Evolutionary conservation across 2,797 vertebrate genomes (phyloP).

Genomic region (Lycodopsis pacificus): DNA sequence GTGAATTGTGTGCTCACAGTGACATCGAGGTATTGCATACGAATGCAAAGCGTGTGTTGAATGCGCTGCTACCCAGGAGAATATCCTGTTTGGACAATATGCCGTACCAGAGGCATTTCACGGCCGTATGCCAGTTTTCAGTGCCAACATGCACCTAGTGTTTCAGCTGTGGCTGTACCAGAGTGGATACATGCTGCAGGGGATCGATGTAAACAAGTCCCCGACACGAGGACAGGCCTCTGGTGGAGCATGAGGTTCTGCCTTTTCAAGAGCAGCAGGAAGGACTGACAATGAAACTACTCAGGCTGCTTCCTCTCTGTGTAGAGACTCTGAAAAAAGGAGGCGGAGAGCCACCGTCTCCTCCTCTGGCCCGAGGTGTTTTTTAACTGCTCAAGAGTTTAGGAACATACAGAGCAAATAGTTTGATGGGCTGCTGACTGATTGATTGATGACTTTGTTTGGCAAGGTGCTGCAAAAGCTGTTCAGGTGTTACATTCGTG

Average conservation of each 20-base stretch:
- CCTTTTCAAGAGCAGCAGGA: conserved; percentile 69
- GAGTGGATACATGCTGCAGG: not conserved
- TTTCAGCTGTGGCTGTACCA: conserved; percentile 9
- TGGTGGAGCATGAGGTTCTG: conserved; percentile 35
- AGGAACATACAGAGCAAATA: conserved; percentile 59
- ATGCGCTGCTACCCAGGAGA: conserved; percentile 47
- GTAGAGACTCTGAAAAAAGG: conserved; percentile 46
- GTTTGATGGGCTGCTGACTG: conserved; percentile 66
- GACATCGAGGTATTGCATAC: conserved; percentile 48
- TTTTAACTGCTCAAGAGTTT: conserved; percentile 53
- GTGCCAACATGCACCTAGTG: not conserved
- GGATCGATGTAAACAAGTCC: conserved; percentile 41
- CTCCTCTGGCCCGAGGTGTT: conserved; percentile 69
- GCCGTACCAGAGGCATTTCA: conserved; percentile 49
- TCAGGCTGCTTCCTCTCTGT: conserved; percentile 72
- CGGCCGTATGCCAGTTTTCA: conserved; percentile 24
- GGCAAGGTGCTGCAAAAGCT: conserved; percentile 55
- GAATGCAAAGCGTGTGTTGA: conserved; percentile 52
- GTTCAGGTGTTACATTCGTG: conserved; percentile 62
- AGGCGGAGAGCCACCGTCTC: conserved; percentile 64
- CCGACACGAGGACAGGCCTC: conserved; percentile 38
- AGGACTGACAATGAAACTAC: conserved; percentile 71
- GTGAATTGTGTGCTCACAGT: conserved; percentile 30
- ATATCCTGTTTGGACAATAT: conserved; percentile 59
- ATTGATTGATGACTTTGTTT: conserved; percentile 74